A percentile compares a stretch with the other conserved stretches of the same genome.
These are phyloP conservation scores for Lampris megalopsis DNA, from an alignment of 2,113 vertebrate genomes.

Conservation along the genomic window DNA sequence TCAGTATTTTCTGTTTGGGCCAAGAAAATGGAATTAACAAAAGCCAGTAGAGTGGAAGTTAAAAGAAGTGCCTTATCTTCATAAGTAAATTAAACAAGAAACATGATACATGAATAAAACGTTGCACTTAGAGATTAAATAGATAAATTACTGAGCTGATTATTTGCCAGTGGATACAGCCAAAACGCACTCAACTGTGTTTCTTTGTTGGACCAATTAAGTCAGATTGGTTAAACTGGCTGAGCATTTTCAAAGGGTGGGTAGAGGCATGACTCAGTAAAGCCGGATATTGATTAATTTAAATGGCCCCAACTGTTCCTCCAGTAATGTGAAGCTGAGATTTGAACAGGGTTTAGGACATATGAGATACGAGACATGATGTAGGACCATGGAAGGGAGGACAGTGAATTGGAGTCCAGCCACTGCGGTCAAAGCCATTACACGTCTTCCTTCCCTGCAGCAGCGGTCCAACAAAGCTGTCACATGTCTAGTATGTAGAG, in stretches of 20 bases:
- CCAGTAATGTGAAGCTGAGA: neutral
- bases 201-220: too few species aligned
- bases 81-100: constrained; percentile 42
- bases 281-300: neutral
- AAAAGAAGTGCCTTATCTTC: constrained; percentile 12
- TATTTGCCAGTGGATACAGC: neutral
- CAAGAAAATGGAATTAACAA: constrained; percentile 13
- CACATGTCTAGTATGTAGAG: neutral
- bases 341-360: neutral
- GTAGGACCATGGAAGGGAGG: neutral
- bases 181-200: too few species aligned
- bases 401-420: too few species aligned
- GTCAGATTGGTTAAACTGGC: neutral
- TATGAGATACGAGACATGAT: neutral
- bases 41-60: constrained; percentile 29
- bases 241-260: neutral
- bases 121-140: neutral
- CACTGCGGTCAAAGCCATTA: too few species aligned
- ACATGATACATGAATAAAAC: constrained; percentile 34
- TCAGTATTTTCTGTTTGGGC: constrained; percentile 58
- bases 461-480: too few species aligned
- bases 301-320: neutral
- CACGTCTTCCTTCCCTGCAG: neutral
- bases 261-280: neutral
- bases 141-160: neutral